Evolutionary conservation across 2,797 vertebrate species (phyloP).

Genomic region (Orientallactaga sibirica): DNA sequence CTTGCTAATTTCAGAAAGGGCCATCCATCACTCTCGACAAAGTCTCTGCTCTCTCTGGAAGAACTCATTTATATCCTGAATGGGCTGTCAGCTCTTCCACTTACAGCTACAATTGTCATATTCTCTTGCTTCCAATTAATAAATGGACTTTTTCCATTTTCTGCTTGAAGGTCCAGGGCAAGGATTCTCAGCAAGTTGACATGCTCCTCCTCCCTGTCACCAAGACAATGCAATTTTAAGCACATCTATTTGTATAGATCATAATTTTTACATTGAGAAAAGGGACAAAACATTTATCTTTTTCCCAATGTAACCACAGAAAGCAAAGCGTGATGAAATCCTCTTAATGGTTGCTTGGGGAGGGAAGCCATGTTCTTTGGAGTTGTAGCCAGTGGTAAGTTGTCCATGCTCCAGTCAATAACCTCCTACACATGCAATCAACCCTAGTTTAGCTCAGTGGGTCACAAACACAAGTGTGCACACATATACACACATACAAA

Average conservation of each 20-base stretch:
- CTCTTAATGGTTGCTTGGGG: too few relatives aligned
- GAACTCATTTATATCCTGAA: constrained; percentile 40
- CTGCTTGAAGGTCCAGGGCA: constrained; percentile 37
- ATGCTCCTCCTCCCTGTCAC: neutral
- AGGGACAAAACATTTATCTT: neutral
- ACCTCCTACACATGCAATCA: too few relatives aligned
- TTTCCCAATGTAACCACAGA: neutral
- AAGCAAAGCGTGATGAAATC: neutral
- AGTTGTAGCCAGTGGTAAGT: too few relatives aligned
- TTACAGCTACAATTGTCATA: constrained; percentile 16
- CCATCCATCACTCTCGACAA: constrained; percentile 33
- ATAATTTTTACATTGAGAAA: neutral
- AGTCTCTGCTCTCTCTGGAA: neutral
- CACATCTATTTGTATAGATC: neutral
- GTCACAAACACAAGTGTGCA: too few relatives aligned
- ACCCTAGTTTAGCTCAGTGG: too few relatives aligned
- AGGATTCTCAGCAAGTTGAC: neutral
- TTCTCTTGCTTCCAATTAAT: constrained; percentile 53
- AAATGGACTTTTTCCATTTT: constrained; percentile 16
- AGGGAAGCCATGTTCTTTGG: neutral
- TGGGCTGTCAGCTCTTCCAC: neutral
- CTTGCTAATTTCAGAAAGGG: constrained; percentile 51
- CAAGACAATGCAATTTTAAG: neutral
- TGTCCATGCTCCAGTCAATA: too few relatives aligned
- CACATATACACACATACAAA: too few relatives aligned